Evolutionary conservation across 2,797 vertebrate genomes (phyloP).

Genomic region (Pelobates cultripes): DNA sequence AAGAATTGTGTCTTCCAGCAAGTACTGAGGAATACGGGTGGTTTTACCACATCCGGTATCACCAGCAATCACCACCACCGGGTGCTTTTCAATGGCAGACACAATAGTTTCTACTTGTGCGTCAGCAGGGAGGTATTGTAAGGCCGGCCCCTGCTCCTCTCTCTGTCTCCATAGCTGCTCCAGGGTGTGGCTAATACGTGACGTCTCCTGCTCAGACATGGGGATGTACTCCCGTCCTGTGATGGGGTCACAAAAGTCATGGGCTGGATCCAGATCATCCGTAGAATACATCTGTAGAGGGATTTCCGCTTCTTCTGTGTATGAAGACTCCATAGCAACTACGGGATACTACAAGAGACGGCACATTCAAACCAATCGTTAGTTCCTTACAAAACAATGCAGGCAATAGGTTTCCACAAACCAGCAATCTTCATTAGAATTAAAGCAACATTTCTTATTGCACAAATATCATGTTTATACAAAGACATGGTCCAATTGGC

Average conservation of each 20-base stretch:
- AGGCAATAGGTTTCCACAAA: too few relatives aligned
- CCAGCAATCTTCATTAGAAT: too few relatives aligned
- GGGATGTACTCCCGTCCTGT: slow-evolving; percentile 80
- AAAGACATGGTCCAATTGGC: too few relatives aligned
- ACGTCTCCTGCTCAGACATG: slow-evolving; percentile 69
- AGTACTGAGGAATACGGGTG: slow-evolving; percentile 89
- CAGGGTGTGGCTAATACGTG: slow-evolving; percentile 74
- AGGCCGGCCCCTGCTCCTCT: slow-evolving; percentile 67
- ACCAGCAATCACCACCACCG: slow-evolving; percentile 88
- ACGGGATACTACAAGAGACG: slow-evolving; percentile 78
- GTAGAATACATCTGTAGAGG: accelerated
- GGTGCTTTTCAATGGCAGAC: slow-evolving; percentile 78
- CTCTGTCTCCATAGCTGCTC: slow-evolving; percentile 78
- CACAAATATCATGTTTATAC: too few relatives aligned
- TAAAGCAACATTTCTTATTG: too few relatives aligned
- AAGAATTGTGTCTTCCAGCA: slow-evolving; percentile 83
- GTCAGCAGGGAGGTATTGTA: slow-evolving; percentile 84
- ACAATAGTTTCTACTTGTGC: slow-evolving; percentile 82
- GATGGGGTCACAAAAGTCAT: slow-evolving; percentile 79
- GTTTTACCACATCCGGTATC: slow-evolving; percentile 97
- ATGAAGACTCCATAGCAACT: slow-evolving; percentile 61
- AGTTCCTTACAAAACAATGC: too few relatives aligned
- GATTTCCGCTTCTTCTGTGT: not conserved
- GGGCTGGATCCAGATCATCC: slow-evolving; percentile 70
- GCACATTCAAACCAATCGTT: too few relatives aligned